Percentiles rank a stretch among this genome's conserved stretches.
These are phyloP conservation scores for Knipowitschia caucasica DNA, from an alignment of 2,797 vertebrate genomes.

Conservation along the genomic window DNA sequence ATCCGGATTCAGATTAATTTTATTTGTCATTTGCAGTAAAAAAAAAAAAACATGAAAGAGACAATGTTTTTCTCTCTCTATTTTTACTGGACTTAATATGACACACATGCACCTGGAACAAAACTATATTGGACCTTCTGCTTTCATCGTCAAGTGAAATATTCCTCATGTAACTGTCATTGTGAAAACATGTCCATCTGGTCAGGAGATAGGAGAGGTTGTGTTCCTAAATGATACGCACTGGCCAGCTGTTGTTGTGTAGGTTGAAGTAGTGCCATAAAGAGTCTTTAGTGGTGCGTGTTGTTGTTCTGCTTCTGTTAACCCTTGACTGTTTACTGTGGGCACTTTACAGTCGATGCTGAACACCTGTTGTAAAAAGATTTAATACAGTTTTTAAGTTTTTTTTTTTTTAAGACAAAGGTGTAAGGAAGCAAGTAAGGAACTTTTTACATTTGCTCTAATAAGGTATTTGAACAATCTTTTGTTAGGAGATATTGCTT, in stretches of 20 bases:
- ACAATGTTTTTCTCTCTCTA: too few species aligned
- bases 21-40: too few species aligned
- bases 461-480: slow-evolving; percentile 34
- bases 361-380: slow-evolving; percentile 45
- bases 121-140: background rate
- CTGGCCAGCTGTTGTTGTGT: slow-evolving; percentile 9
- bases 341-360: slow-evolving; percentile 33
- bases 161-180: slow-evolving; percentile 4
- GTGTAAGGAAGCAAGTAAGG: too few species aligned
- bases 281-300: slow-evolving; percentile 14
- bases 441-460: too few species aligned
- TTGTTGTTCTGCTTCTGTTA: slow-evolving; percentile 19
- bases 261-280: slow-evolving; percentile 28
- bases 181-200: slow-evolving; percentile 1
- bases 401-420: slow-evolving; percentile 41
- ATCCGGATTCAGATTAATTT: too few species aligned
- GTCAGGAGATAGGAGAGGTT: background rate
- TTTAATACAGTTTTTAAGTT: slow-evolving; percentile 29
- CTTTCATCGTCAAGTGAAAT: background rate
- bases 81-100: too few species aligned
- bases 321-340: slow-evolving; percentile 44
- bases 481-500: slow-evolving; percentile 34
- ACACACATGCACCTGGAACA: too few species aligned
- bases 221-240: slow-evolving; percentile 3
- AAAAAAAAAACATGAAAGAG: too few species aligned